Evolutionary conservation across 2,113 vertebrate genomes (phyloP), one percentile per base, ranked within the genome.

Genomic region (Dromas ardeola): DNA sequence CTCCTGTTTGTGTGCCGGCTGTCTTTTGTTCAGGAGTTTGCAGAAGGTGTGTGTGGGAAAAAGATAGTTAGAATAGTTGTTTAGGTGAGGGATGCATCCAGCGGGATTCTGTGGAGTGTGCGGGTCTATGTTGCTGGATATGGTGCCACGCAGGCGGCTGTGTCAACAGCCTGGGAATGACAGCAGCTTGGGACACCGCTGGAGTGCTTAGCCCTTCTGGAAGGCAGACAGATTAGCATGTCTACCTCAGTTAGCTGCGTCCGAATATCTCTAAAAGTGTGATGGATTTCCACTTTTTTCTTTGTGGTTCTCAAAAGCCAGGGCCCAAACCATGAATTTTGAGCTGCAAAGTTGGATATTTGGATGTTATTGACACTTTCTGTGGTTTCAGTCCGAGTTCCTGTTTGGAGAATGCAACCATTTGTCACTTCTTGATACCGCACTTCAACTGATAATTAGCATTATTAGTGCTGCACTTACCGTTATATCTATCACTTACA

Each of bases 111-210:
- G 43, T 9, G 63, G 2, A 7, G 81, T 5, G 4, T 11, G 34
- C 1, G 43, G 7, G 45, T 1, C 82, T 65, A 59, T 66, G 61
- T 83, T 9, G 21, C 55, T 49, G 4, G 17, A 40, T 32, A 5
- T 0, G 8, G 47, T 21, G 61, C 73, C n/a, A 7, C 8, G 4
- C 52, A 55, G 76, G 59, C n/a, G 7, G 0, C 8, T 13, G 3
- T 26, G 9, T 17, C 88, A 20, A 30, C 53, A 36, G 53, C 16
- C 23, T 26, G 71, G 30, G 77, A 29, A 12, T 5, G 63, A 13
- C 84, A 78, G 77, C 92, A 26, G 77, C 81, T 25, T 34, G 81
- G 89, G 70, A 13, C 58, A 4, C 8, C 0, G 7, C 2, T 11
- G 52, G 1, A 4, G 56, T 4, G 30, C 2, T 0, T 29, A 11